Evolutionary conservation across 1,140 invertebrate species (phyloP).

Genomic region (Drosophila micromelanica): DNA sequence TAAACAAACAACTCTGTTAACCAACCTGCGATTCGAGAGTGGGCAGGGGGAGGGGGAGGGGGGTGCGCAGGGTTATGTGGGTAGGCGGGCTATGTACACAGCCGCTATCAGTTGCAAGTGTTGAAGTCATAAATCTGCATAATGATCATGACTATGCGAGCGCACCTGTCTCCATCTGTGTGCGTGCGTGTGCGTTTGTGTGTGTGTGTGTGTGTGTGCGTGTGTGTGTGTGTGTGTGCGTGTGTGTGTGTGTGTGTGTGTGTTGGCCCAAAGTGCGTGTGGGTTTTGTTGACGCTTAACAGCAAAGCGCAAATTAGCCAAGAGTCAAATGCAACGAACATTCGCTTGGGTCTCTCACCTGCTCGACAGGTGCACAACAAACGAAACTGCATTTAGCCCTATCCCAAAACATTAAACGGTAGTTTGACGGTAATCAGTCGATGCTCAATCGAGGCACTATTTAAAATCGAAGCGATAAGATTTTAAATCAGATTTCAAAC

Average conservation of each 20-base stretch:
- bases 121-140: constrained; percentile 80
- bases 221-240: constrained; percentile 29
- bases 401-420: too few relatives aligned
- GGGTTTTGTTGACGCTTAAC: constrained; percentile 21
- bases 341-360: constrained; percentile 23
- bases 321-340: not conserved
- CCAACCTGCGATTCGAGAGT: too few relatives aligned
- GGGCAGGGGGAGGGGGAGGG: too few relatives aligned
- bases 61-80: not conserved
- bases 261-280: constrained; percentile 25
- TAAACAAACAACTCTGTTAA: constrained; percentile 79
- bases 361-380: not conserved
- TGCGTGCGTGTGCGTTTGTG: constrained; percentile 16
- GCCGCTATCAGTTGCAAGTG: constrained; percentile 71
- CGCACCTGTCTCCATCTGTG: not conserved
- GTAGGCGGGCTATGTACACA: not conserved
- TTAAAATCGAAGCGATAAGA: too few relatives aligned
- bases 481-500: too few relatives aligned
- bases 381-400: too few relatives aligned
- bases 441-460: too few relatives aligned
- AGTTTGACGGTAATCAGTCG: too few relatives aligned
- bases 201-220: constrained; percentile 11
- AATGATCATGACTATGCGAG: constrained; percentile 46
- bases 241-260: constrained; percentile 11
- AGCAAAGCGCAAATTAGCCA: constrained; percentile 3